Evolutionary conservation across 2,888 invertebrate genomes (phyloP), one percentile per base, ranked within the genome.

Genomic region (Dioctria rufipes): DNA sequence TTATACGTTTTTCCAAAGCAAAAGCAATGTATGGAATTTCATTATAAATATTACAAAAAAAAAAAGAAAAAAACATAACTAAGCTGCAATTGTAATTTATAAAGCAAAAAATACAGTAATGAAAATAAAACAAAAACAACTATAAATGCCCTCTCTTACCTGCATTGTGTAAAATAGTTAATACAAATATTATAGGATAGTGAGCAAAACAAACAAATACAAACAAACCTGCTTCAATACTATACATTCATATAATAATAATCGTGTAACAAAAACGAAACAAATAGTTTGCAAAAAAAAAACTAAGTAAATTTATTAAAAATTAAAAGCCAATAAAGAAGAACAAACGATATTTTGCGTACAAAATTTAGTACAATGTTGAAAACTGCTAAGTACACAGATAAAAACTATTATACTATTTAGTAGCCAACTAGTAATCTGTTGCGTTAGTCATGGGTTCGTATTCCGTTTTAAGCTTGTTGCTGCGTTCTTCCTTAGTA

Each of bases 71-170:
- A 0, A 25, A 9, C 11, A 46, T 43, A 37, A 11, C 46, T 46
- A 37, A 42, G 46, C 13, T n/a, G 37, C 51, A 58, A 69, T 9
- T 49, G 37, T 9, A 69, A 49, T 37, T 69, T 58, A 39, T 75
- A 75, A 58, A 37, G n/a, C n/a, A 39, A 60, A 60, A 6, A 42
- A 75, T 39, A 25, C 13, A 40, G 43, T n/a, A 60, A 49, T 60
- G 37, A 60, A 60, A 13, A 43, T 37, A 75, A 9, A 3, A 60
- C 42, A 75, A 46, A 46, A 46, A 5, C 46, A 46, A 46, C 6
- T 11, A 11, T 5, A 60, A 58, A 60, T 60, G n/a, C 5, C 5
- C 25, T 25, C 25, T 25, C 25, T 25, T 25, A 25, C 25, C 25
- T 25, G 25, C 25, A 25, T 25, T 25, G n/a, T 13, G 25, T 37